A percentile compares a stretch with the other conserved stretches of the same genome.
These are phyloP conservation scores for Seriola dumerili DNA, from an alignment of 2,113 vertebrate species.

Conservation along the genomic window DNA sequence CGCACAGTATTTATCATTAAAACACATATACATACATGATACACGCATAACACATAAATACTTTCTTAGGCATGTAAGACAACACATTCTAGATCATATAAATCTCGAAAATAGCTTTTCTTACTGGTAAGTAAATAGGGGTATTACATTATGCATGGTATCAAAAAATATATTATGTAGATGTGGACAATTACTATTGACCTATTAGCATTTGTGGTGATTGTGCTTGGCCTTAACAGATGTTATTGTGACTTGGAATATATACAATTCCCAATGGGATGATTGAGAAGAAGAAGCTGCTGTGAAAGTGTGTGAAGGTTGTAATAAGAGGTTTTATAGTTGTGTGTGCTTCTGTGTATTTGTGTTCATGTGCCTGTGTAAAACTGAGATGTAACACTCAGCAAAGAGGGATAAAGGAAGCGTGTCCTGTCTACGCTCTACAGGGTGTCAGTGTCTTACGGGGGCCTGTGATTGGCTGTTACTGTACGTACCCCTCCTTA, in stretches of 20 bases:
- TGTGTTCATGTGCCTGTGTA: slow-evolving; percentile 33
- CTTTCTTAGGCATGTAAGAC: slow-evolving; percentile 68
- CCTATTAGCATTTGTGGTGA: slow-evolving; percentile 66
- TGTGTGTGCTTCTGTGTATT: slow-evolving; percentile 22
- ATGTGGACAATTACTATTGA: slow-evolving; percentile 68
- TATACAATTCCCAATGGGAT: slow-evolving; percentile 61
- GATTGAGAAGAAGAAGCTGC: slow-evolving; percentile 66
- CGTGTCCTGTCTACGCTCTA: slow-evolving; percentile 66
- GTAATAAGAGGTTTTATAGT: slow-evolving; percentile 52
- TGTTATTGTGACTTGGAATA: slow-evolving; percentile 51
- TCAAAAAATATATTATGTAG: slow-evolving; percentile 81
- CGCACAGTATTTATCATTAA: slow-evolving; percentile 71
- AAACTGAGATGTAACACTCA: slow-evolving; percentile 64
- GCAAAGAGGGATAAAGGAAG: slow-evolving; percentile 40
- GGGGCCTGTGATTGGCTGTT: slow-evolving; percentile 83
- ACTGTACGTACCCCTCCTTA: slow-evolving; percentile 98
- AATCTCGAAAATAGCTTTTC: slow-evolving; percentile 80
- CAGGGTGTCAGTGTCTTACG: slow-evolving; percentile 75
- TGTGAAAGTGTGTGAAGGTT: slow-evolving; percentile 45
- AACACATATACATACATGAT: slow-evolving; percentile 76
- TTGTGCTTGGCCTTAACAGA: slow-evolving; percentile 77
- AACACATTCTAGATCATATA: slow-evolving; percentile 75
- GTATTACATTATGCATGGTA: slow-evolving; percentile 77
- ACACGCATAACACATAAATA: slow-evolving; percentile 73
- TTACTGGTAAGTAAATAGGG: slow-evolving; percentile 76